phyloP scores from a whole-genome alignment of 2,888 invertebrate genomes.

The Nipponacmea schrenckii region DNA sequence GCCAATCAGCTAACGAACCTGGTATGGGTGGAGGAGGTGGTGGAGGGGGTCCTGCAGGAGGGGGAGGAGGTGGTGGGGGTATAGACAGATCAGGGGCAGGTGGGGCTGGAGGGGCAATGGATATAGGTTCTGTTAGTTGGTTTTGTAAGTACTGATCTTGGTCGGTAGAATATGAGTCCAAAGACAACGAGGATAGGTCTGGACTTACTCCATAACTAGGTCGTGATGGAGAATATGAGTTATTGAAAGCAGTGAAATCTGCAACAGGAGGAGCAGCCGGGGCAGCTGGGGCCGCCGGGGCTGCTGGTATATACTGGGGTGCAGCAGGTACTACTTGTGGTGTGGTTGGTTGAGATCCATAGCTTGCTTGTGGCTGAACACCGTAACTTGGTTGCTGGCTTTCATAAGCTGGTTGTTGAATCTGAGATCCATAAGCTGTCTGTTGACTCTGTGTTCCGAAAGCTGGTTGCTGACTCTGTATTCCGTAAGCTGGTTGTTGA shows the following conservation, averaged over 20 bases:
- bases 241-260: neutral
- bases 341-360: neutral
- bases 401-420: slow-evolving; percentile 17
- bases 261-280: slow-evolving; percentile 12
- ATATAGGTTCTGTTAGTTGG: slow-evolving; percentile 14
- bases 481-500: slow-evolving; percentile 19
- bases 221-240: slow-evolving; percentile 8
- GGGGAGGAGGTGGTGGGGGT: slow-evolving; percentile 35
- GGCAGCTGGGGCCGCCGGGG: neutral
- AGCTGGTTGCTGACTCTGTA: too few relatives aligned
- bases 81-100: slow-evolving; percentile 28
- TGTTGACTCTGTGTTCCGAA: slow-evolving; percentile 27
- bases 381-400: slow-evolving; percentile 27
- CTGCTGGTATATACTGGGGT: slow-evolving; percentile 7
- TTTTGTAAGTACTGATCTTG: neutral
- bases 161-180: neutral
- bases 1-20: slow-evolving; percentile 16
- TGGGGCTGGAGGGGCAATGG: slow-evolving; percentile 25
- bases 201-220: slow-evolving; percentile 17
- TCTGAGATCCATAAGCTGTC: slow-evolving; percentile 21
- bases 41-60: slow-evolving; percentile 41
- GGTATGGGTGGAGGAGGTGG: slow-evolving; percentile 34
- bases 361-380: neutral
- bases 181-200: slow-evolving; percentile 13
- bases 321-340: neutral